Base-by-base conservation (phyloP, 1,140 invertebrate genomes). In the Trichonephila clavata region DNA sequence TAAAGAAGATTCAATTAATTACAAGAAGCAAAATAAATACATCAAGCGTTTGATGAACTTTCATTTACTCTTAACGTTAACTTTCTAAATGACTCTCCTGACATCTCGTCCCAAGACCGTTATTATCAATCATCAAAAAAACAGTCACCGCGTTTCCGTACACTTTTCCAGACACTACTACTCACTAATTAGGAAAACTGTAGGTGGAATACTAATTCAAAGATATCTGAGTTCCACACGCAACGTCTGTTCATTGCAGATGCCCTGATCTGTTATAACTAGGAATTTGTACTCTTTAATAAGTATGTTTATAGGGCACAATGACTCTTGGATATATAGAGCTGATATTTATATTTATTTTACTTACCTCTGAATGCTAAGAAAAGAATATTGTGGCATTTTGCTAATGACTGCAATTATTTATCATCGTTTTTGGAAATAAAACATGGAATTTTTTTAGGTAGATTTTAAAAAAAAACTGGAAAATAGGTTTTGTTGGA, bases 221-320 rank as follows among this genome's bases (percentile, higher is more conserved):
- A 39, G 32, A 77, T 77, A 77, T 77, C 71, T 16, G 18, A 77
- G 16, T 18, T 32, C 24, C 71, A 7, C 71, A 77, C 71, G 71
- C 71, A 27, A 77, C 32, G 16, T 18, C 24, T 77, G 21, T 68
- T 10, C 24, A n/a, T 27, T 13, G 6, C 65, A 68, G n/a, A 68
- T 24, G 10, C 65, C 24, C 27, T 32, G 16, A 77, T 77, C 18
- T 18, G 71, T 39, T 77, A 39, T 27, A 39, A 77, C 71, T 13
- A 16, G 65, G 65, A 24, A 68, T 68, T 68, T 68, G 65, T 68
- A 77, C 27, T 71, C 71, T 32, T 77, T 77, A 77, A 77, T 77
- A 77, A 77, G 71, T 77, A 77, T 77, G 71, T 77, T 77, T 77
- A 77, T 77, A 16, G 71, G 32, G 71, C 71, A 77, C n/a, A 68